Conservation (phyloP, 1,140 invertebrate species). For the Kradibia gibbosae region DNA sequence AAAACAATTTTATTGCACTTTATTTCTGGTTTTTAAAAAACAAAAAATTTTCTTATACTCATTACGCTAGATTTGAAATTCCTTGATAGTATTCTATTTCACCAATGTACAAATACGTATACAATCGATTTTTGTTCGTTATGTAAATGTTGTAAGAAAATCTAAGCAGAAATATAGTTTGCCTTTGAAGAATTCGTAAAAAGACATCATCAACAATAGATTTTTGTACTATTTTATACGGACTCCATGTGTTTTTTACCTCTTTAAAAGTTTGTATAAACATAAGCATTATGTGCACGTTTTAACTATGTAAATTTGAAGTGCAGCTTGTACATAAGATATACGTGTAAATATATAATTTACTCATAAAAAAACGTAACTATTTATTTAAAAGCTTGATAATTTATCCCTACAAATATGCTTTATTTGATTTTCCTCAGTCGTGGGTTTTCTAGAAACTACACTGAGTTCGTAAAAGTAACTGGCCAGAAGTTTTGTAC, state of each 20-base stretch:
- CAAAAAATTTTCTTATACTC: not conserved
- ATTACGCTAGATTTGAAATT: constrained; percentile 17
- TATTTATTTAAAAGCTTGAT: constrained; percentile 24
- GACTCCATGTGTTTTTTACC: constrained; percentile 8
- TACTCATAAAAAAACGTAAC: constrained; percentile 1
- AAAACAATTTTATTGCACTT: not conserved
- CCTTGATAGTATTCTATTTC: constrained; percentile 6
- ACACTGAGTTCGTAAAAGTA: constrained; percentile 52
- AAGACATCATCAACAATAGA: not conserved
- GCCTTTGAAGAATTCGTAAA: not conserved
- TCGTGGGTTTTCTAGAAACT: not conserved
- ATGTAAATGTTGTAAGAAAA: constrained; percentile 17
- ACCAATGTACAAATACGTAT: not conserved
- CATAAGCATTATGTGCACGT: not conserved
- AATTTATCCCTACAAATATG: constrained; percentile 30
- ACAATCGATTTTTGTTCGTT: not conserved
- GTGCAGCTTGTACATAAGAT: constrained; percentile 42
- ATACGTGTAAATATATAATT: constrained; percentile 44
- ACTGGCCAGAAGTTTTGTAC: constrained; percentile 53
- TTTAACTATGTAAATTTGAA: constrained; percentile 12
- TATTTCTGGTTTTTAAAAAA: not conserved
- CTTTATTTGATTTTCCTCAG: not conserved
- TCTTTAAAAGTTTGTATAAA: constrained; percentile 12
- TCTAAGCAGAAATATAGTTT: not conserved
- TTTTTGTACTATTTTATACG: not conserved